Conservation (phyloP, 2,113 vertebrate species). For the Seriola rivoliana region DNA sequence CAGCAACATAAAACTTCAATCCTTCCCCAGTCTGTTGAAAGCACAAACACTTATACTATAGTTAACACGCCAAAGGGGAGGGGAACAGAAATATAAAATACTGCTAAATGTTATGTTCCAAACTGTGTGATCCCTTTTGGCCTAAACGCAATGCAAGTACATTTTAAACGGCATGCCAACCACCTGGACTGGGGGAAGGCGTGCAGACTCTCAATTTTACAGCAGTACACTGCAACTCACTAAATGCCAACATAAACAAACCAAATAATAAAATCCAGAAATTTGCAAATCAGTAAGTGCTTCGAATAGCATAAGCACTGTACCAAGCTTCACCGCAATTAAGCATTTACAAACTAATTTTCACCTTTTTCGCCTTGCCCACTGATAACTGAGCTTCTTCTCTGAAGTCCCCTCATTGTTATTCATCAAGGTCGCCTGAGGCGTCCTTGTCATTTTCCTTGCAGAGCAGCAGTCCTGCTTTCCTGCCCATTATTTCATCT, state of each 20-base stretch:
- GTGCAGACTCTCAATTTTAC: background rate
- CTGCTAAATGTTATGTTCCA: background rate
- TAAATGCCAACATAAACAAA: background rate
- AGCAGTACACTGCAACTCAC: background rate
- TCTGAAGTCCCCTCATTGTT: constrained; percentile 9
- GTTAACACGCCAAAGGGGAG: background rate
- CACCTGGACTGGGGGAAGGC: background rate
- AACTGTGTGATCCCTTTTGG: background rate
- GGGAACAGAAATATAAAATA: background rate
- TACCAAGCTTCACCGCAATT: background rate
- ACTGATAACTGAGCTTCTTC: background rate
- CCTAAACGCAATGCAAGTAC: background rate
- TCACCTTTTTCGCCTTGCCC: background rate
- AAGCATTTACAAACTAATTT: background rate
- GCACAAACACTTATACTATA: background rate
- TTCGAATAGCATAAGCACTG: background rate
- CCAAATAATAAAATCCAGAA: background rate
- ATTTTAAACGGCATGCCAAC: background rate
- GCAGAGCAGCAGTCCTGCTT: constrained; percentile 16
- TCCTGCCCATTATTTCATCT: constrained; percentile 36
- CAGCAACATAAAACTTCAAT: background rate
- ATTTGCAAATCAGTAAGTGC: background rate
- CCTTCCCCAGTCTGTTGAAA: constrained; percentile 14
- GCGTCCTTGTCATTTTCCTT: constrained; percentile 20
- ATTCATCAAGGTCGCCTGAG: constrained; percentile 29